Percentiles rank a stretch among this genome's conserved stretches.
These are phyloP conservation scores for Miniopterus natalensis DNA, from an alignment of 2,113 vertebrate species.

Conservation along the genomic window DNA sequence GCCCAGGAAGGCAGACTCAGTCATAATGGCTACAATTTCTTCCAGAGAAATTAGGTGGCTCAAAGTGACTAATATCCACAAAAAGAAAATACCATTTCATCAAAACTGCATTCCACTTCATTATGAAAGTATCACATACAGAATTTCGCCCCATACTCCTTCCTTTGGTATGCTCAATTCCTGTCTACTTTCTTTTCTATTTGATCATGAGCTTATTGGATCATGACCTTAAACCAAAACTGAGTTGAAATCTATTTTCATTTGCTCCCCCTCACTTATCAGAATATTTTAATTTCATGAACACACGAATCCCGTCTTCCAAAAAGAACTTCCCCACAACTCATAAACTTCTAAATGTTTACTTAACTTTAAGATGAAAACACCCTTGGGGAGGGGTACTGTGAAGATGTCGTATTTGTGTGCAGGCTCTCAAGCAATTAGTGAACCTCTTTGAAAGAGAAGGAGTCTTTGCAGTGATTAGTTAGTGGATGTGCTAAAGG, in stretches of 20 bases:
- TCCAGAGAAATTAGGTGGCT: constrained; percentile 45
- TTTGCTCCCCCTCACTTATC: neutral
- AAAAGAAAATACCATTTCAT: constrained; percentile 45
- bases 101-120: constrained; percentile 33
- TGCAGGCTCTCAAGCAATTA: constrained; percentile 33
- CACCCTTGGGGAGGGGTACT: neutral
- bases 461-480: neutral
- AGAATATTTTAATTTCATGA: constrained; percentile 21
- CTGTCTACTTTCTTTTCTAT: constrained; percentile 24
- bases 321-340: constrained; percentile 21
- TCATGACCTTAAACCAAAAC: constrained; percentile 23
- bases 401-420: neutral
- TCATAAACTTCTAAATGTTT: neutral
- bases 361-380: neutral
- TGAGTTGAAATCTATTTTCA: neutral
- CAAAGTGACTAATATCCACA: neutral
- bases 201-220: constrained; percentile 13
- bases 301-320: neutral
- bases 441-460: neutral
- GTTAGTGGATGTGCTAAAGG: neutral
- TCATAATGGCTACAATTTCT: constrained; percentile 27
- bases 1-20: neutral
- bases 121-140: constrained; percentile 5
- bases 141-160: constrained; percentile 7
- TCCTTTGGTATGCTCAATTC: neutral